Evolutionary conservation across 2,888 invertebrate genomes (phyloP).

Genomic region (Noctua pronuba): DNA sequence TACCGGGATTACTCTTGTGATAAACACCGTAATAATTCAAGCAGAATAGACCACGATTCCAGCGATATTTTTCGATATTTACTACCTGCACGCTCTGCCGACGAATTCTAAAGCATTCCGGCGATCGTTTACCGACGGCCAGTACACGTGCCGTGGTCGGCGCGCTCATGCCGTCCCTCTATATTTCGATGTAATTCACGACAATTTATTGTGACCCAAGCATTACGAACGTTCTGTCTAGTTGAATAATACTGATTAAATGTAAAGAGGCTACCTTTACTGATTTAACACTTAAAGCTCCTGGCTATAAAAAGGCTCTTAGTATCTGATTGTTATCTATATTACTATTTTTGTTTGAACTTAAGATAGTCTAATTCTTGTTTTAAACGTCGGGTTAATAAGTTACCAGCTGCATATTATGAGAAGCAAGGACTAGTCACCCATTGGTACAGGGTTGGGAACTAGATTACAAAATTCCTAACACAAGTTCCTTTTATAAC

Average conservation of each 20-base stretch:
- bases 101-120: slow-evolving; percentile 11
- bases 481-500: not conserved
- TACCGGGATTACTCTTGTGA: not conserved
- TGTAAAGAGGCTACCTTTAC: not conserved
- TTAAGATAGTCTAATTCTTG: not conserved
- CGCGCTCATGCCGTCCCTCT: not conserved
- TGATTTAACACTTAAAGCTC: not conserved
- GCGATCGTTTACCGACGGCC: not conserved
- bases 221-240: not conserved
- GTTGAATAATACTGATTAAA: slow-evolving; percentile 1
- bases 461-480: not conserved
- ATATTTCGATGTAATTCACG: slow-evolving; percentile 10
- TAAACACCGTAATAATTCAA: slow-evolving; percentile 7
- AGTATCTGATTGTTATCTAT: not conserved
- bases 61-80: slow-evolving; percentile 9
- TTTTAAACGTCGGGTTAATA: not conserved
- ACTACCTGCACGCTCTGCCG: not conserved
- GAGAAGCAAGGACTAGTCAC: not conserved
- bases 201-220: slow-evolving; percentile 8
- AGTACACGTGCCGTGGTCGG: not conserved
- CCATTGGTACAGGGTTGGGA: too few species aligned
- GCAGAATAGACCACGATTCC: not conserved
- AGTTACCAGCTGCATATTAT: not conserved
- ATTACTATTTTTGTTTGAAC: too few species aligned
- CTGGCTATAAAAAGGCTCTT: not conserved